phyloP scores from a whole-genome alignment of 1,140 invertebrate genomes.

The Pararge aegeria region DNA sequence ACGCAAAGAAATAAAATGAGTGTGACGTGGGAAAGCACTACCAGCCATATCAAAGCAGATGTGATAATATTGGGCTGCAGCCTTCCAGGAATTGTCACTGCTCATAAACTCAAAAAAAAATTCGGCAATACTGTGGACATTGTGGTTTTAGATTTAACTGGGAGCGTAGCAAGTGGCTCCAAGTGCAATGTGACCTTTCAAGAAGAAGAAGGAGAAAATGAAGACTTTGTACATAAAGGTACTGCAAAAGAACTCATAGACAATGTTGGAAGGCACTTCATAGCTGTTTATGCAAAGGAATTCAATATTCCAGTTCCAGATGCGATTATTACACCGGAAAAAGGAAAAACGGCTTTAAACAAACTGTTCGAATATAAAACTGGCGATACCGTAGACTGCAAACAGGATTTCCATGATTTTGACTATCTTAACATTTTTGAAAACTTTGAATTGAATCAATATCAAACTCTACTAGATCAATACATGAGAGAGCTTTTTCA shows the following conservation, averaged over 20 bases:
- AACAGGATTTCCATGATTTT: slow-evolving; percentile 54
- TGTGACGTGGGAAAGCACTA: not conserved
- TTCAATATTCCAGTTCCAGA: slow-evolving; percentile 58
- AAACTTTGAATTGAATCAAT: slow-evolving; percentile 65
- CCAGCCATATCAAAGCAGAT: slow-evolving; percentile 50
- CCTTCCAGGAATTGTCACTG: slow-evolving; percentile 65
- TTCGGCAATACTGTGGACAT: slow-evolving; percentile 69
- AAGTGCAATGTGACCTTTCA: slow-evolving; percentile 55
- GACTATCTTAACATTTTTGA: slow-evolving; percentile 57
- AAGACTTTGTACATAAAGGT: slow-evolving; percentile 24
- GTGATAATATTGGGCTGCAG: slow-evolving; percentile 68
- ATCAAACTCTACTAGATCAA: slow-evolving; percentile 53
- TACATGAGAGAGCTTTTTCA: slow-evolving; percentile 58
- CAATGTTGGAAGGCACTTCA: slow-evolving; percentile 47
- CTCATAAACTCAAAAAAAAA: slow-evolving; percentile 62
- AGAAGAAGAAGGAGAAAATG: slow-evolving; percentile 34
- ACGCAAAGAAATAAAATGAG: not conserved
- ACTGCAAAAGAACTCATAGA: slow-evolving; percentile 37
- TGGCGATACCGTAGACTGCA: slow-evolving; percentile 44
- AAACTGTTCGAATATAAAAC: slow-evolving; percentile 63
- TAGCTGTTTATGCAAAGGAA: slow-evolving; percentile 51
- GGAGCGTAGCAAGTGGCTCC: slow-evolving; percentile 20
- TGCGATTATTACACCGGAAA: slow-evolving; percentile 41
- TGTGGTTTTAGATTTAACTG: slow-evolving; percentile 54
- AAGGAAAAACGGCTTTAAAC: slow-evolving; percentile 32